These are phyloP conservation scores for Leptonema lineaticorne DNA, from an alignment of 1,140 invertebrate species.

Conservation along the genomic window DNA sequence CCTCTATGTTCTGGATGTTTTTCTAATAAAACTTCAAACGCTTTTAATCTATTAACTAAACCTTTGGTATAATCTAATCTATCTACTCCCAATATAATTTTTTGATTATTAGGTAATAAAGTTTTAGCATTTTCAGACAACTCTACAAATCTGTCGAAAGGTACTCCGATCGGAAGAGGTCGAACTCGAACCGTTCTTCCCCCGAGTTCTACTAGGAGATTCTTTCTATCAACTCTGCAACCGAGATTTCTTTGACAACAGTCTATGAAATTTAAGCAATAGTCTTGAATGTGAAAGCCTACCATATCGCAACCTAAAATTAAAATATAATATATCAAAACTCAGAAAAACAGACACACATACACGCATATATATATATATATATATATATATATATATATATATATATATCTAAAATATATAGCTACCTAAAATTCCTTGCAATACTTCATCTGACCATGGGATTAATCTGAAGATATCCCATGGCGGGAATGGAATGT, in stretches of 20 bases:
- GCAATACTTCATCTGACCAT: conserved; percentile 89
- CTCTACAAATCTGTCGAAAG: conserved; percentile 82
- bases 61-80: conserved; percentile 91
- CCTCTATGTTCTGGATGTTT: conserved; percentile 85
- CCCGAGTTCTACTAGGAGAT: conserved; percentile 83
- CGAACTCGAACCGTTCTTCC: conserved; percentile 80
- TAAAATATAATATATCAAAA: neutral
- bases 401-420: neutral
- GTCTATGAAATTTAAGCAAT: conserved; percentile 89
- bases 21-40: conserved; percentile 81
- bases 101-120: conserved; percentile 71
- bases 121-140: conserved; percentile 76
- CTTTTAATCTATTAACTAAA: conserved; percentile 78
- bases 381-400: too few species aligned
- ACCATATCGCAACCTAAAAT: conserved; percentile 81
- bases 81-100: conserved; percentile 84
- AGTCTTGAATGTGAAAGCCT: conserved; percentile 89
- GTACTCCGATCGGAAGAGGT: conserved; percentile 84
- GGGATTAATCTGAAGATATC: conserved; percentile 88
- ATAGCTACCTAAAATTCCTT: conserved; percentile 75
- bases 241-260: conserved; percentile 85
- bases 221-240: conserved; percentile 84
- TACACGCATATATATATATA: neutral
- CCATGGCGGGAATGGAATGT: conserved; percentile 92
- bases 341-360: neutral